Percentiles rank a stretch among this genome's conserved stretches.
Conservation (phyloP, 2,797 vertebrate species). For the Gila robusta region DNA sequence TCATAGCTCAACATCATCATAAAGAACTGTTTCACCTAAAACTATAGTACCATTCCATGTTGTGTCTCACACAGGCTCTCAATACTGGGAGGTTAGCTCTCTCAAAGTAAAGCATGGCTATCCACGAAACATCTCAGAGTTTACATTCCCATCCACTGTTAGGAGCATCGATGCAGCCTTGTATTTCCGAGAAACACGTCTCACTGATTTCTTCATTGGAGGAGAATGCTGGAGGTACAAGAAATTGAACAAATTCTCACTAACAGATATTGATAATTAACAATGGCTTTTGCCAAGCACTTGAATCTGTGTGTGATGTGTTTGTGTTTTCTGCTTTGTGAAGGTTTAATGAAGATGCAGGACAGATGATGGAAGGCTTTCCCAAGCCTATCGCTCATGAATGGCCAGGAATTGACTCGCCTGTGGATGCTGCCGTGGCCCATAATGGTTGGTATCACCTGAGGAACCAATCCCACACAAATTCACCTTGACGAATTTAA, state of each 20-base stretch:
- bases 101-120: conserved; percentile 62
- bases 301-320: background rate
- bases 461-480: background rate
- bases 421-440: conserved; percentile 68
- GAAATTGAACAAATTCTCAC: background rate
- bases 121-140: conserved; percentile 69
- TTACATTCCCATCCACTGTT: conserved; percentile 71
- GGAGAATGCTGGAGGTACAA: conserved; percentile 71
- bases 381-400: conserved; percentile 55
- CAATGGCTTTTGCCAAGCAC: background rate
- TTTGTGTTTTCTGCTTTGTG: conserved; percentile 14
- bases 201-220: conserved; percentile 72
- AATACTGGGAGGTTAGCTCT: conserved; percentile 70
- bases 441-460: conserved; percentile 60
- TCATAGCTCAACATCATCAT: background rate
- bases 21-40: background rate
- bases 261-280: background rate
- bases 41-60: background rate
- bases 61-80: conserved; percentile 62
- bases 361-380: conserved; percentile 62
- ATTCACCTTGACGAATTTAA: background rate
- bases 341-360: conserved; percentile 69
- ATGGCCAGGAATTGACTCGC: conserved; percentile 67
- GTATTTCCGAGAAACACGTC: conserved; percentile 60
- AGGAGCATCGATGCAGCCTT: conserved; percentile 71